Conservation (phyloP, 2,888 invertebrate species). For the Ochropleura leucogaster region DNA sequence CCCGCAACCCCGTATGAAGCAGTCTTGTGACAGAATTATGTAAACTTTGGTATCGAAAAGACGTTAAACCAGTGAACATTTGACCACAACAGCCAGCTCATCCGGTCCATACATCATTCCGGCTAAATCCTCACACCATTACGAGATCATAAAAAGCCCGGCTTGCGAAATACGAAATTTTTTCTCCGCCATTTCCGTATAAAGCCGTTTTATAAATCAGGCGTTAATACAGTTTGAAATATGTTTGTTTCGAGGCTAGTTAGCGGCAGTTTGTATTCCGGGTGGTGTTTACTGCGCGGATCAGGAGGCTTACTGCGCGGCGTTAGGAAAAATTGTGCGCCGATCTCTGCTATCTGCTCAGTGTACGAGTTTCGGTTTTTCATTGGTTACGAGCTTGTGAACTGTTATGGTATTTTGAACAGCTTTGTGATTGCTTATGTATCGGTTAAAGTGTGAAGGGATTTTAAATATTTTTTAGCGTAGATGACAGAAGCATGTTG, state of each 20-base stretch:
- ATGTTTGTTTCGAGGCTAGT: conserved; percentile 77
- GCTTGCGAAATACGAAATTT: conserved; percentile 69
- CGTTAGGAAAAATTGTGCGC: conserved; percentile 71
- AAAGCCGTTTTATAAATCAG: conserved; percentile 82
- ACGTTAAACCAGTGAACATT: conserved; percentile 13
- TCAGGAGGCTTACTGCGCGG: conserved; percentile 67
- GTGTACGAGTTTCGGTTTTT: conserved; percentile 33
- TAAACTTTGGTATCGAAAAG: not conserved
- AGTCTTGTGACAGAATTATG: not conserved
- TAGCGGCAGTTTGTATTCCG: conserved; percentile 83
- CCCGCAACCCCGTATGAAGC: not conserved
- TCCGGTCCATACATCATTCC: conserved; percentile 64
- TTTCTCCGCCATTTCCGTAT: conserved; percentile 69
- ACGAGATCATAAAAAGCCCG: conserved; percentile 71
- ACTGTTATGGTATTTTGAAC: conserved; percentile 34
- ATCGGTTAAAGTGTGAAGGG: not conserved
- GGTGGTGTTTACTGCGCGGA: conserved; percentile 63
- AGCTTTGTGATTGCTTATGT: conserved; percentile 36
- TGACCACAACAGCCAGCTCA: conserved; percentile 47
- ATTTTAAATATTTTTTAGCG: conserved; percentile 1
- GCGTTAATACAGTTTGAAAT: conserved; percentile 82
- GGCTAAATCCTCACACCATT: conserved; percentile 68
- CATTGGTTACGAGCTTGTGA: conserved; percentile 48
- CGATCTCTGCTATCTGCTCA: conserved; percentile 48
- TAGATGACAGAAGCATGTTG: not conserved